Conservation (phyloP, 2,113 vertebrate species). For the Echinops telfairi region DNA sequence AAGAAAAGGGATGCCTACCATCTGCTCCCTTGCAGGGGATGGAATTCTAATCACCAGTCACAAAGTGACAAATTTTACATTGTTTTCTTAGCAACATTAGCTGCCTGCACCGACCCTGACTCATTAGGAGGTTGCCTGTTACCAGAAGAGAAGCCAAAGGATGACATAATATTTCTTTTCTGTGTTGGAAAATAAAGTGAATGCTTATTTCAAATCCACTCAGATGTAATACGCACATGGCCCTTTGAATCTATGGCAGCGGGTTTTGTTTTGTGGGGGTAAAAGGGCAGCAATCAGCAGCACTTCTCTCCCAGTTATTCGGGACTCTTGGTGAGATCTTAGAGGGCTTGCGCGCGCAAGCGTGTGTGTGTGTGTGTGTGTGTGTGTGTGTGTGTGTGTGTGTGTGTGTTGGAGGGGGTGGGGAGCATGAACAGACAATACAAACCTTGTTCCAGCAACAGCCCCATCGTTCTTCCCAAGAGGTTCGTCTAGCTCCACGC, state of each 20-base stretch:
- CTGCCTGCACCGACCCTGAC: not conserved
- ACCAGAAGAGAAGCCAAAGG: not conserved
- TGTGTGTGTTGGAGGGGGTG: no score
- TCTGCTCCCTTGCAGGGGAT: not conserved
- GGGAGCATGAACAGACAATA: not conserved
- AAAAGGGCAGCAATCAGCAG: not conserved
- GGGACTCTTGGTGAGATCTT: not conserved
- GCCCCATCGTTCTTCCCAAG: constrained; percentile 98
- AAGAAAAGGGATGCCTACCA: not conserved
- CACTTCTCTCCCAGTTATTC: no score
- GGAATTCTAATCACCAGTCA: not conserved
- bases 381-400: no score
- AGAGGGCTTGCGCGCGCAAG: no score
- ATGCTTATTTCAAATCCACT: not conserved
- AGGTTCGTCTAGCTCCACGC: constrained; percentile 97
- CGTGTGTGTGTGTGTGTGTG: no score
- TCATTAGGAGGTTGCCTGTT: not conserved
- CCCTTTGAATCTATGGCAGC: not conserved
- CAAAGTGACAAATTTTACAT: not conserved
- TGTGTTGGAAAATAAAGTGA: constrained; percentile 25
- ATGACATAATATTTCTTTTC: not conserved
- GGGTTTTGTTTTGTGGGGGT: not conserved
- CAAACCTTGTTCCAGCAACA: constrained; percentile 97
- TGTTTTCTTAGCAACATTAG: not conserved
- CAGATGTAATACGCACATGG: not conserved